Percentiles rank a stretch among this genome's conserved stretches.
phyloP scores from a whole-genome alignment of 53 echinoderm and acorn worm genomes.

The Echinarachnius parma region DNA sequence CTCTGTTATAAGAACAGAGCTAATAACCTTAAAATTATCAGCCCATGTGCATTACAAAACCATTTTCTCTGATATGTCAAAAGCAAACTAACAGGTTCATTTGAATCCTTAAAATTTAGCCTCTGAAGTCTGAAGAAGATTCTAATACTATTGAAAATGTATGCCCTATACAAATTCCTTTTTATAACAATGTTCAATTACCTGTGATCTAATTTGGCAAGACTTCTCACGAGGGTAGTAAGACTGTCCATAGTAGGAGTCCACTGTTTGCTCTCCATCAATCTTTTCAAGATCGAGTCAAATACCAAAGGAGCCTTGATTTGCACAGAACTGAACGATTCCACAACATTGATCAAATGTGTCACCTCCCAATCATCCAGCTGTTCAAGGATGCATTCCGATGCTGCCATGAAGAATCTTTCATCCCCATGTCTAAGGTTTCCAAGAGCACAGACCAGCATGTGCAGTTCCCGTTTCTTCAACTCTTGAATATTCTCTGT shows the following conservation, averaged over 20 bases:
- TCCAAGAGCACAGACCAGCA: slow-evolving; percentile 15
- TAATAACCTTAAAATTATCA: too few species aligned
- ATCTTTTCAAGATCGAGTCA: slow-evolving; percentile 13
- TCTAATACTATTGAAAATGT: too few species aligned
- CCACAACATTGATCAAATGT: slow-evolving; percentile 9
- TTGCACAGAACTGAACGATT: slow-evolving; percentile 1
- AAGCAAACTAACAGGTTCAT: too few species aligned
- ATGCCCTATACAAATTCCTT: too few species aligned
- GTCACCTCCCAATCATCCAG: slow-evolving; percentile 1
- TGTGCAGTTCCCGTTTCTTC: not conserved
- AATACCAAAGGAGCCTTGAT: slow-evolving; percentile 11
- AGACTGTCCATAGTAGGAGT: not conserved
- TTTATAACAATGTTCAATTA: too few species aligned
- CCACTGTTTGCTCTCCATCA: not conserved
- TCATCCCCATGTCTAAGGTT: not conserved
- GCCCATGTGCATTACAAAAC: too few species aligned
- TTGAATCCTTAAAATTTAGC: too few species aligned
- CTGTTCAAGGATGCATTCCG: slow-evolving; percentile 15
- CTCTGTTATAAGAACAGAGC: too few species aligned
- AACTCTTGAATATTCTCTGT: not conserved
- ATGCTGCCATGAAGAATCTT: slow-evolving; percentile 25
- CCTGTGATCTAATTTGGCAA: slow-evolving; percentile 16
- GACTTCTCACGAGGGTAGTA: not conserved
- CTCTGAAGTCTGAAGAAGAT: too few species aligned
- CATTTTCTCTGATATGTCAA: too few species aligned